phyloP scores from a whole-genome alignment of 2,888 invertebrate genomes.

The Apantesis nais region DNA sequence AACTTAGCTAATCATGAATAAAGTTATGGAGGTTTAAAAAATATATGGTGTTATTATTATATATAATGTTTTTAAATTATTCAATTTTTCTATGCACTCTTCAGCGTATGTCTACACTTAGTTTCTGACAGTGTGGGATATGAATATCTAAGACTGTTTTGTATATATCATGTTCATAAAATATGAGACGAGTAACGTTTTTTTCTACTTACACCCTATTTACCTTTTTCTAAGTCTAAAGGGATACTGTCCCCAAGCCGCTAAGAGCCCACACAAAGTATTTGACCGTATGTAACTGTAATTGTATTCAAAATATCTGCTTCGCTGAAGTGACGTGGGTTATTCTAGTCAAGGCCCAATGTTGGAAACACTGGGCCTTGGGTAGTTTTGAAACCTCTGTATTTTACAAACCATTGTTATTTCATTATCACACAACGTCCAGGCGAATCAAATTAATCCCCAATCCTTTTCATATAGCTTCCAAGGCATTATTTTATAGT shows the following conservation, averaged over 20 bases:
- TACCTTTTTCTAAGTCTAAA: background rate
- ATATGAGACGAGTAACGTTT: background rate
- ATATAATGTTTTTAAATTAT: too few relatives aligned
- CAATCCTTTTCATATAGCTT: conserved; percentile 24
- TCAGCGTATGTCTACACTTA: background rate
- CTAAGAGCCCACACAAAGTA: background rate
- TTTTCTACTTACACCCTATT: background rate
- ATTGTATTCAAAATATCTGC: background rate
- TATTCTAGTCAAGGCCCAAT: background rate
- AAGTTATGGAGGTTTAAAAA: too few relatives aligned
- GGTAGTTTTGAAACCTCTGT: background rate
- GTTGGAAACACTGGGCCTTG: background rate
- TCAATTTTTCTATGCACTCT: background rate
- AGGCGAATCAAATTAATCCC: conserved; percentile 33
- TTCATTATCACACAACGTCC: conserved; percentile 14
- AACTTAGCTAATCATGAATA: too few relatives aligned
- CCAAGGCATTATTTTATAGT: conserved; percentile 40
- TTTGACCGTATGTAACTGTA: background rate
- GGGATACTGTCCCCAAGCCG: background rate
- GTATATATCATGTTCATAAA: background rate
- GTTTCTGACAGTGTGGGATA: background rate
- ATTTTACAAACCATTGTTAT: conserved; percentile 1
- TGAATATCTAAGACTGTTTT: background rate
- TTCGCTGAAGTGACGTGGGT: background rate
- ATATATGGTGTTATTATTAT: too few relatives aligned